Conservation (phyloP, 2,888 invertebrate genomes). For the Coenonympha arcania region DNA sequence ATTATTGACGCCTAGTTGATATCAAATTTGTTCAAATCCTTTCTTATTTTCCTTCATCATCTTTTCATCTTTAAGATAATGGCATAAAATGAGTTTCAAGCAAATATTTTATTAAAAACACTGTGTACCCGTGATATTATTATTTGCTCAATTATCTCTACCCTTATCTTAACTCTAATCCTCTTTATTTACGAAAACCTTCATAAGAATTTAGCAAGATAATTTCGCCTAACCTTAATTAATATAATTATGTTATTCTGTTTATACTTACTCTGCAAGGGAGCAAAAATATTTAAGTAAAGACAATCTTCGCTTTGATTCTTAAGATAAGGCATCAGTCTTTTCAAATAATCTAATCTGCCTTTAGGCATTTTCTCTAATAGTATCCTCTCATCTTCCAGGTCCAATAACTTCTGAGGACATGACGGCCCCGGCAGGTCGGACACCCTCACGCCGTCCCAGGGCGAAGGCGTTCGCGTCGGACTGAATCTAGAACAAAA, state of each 20-base stretch:
- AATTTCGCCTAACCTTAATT: no score
- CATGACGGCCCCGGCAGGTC: conserved; percentile 90
- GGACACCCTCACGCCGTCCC: conserved; percentile 89
- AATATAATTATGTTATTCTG: no score
- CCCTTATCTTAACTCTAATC: no score
- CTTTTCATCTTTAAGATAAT: no score
- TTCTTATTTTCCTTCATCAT: no score
- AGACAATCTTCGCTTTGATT: conserved; percentile 99
- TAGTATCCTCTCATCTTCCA: conserved; percentile 86
- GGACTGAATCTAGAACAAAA: conserved; percentile 84
- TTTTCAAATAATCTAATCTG: conserved; percentile 89
- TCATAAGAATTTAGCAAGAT: no score
- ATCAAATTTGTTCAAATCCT: neutral
- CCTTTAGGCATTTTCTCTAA: conserved; percentile 91
- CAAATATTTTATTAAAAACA: no score
- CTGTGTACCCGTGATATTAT: no score
- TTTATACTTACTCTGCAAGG: conserved; percentile 86
- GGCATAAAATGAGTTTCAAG: no score
- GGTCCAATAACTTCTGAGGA: conserved; percentile 90
- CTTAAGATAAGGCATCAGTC: conserved; percentile 90
- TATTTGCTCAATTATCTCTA: no score
- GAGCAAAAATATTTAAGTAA: conserved; percentile 97
- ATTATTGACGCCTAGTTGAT: neutral
- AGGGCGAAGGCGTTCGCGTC: conserved; percentile 91
- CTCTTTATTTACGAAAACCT: no score